Evolutionary conservation across 2,113 vertebrate species (phyloP), one percentile per base, ranked within the genome.

Genomic region (Nycticebus coucang): DNA sequence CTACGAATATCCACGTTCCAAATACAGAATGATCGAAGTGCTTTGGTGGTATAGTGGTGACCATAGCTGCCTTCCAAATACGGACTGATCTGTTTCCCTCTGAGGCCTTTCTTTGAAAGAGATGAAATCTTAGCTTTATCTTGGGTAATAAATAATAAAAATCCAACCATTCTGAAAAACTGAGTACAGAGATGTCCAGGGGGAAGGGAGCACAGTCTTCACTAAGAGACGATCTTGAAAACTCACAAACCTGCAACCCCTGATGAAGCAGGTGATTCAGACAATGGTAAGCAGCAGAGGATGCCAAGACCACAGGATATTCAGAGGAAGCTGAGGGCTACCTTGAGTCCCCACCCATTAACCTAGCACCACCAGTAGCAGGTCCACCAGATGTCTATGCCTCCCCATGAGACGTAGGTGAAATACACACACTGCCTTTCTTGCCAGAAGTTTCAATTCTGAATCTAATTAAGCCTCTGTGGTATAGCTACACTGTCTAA

Each of bases 121-220:
- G 97, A 97, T 60, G 64, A 89, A 75, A 79, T 62, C 1, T 9
- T n/a, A 82, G 69, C 22, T 84, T 84, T 81, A 71, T 93, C 55
- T 96, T 64, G 30, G 92, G 66, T 85, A 86, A 84, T 96, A 80
- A 86, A 84, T 96, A 80, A 85, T 37, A 78, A 80, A 96, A 96
- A 96, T 93, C 89, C 93, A 91, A 74, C 89, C 57, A 33, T 66
- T 72, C 26, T 62, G 75, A 60, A 78, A 45, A 7, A 3, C 55
- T 19, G 55, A 60, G 53, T 21, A 53, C 28, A 53, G 74, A 24
- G 15, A 12, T 21, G 15, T 7, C 13, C 2, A 62, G 18, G 19
- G 45, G 0, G 41, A 22, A 30, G 19, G 35, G 35, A 28, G 2
- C 17, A 41, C n/a, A n/a, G 10, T 53, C 57, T 83, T 79, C 59